Evolutionary conservation across 1,140 invertebrate species (phyloP), one percentile per base, ranked within the genome.

Genomic region (Pseudomyrmex dendroicus): DNA sequence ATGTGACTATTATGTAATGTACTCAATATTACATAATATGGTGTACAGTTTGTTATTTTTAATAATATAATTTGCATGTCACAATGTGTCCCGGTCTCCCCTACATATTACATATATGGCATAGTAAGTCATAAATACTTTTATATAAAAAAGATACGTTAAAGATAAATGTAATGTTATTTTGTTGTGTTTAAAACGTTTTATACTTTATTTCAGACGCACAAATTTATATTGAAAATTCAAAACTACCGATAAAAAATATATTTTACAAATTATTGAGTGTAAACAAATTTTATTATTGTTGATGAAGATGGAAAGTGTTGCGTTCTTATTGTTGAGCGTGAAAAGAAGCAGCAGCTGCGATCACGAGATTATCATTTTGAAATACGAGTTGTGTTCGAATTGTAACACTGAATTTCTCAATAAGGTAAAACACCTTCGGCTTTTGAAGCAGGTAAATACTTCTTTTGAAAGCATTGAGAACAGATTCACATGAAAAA

Each of bases 341-440:
- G 1, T 59, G 22, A 56, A 80, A 72, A 70, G 66, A 80, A 72
- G 2, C 76, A 54, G 56, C 76, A 80, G 76, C 76, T 80, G 76
- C n/a, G 52, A 78, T 78, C 44, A 20, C 56, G 12, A 48, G 67
- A 50, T 54, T 61, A 61, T 44, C 66, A 54, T 70, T 72, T 80
- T 54, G 76, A 80, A 80, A 72, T 56, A 70, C 12, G 76, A 80
- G n/a, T 78, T 78, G 72, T 80, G 46, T 80, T 80, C 66, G 44
- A 20, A 20, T 54, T 80, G 3, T 80, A 20, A 80, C 46, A 22
- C 20, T 3, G 1, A 35, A n/a, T 54, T 57, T 44, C 44, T n/a
- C 44, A 10, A 20, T 44, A 17, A 22, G 1, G 67, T 63, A 72
- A 80, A 80, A 70, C 76, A 80, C 76, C 66, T 78, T 61, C 57